Conservation (phyloP, 2,888 invertebrate genomes). For the Erpobdella octoculata region DNA sequence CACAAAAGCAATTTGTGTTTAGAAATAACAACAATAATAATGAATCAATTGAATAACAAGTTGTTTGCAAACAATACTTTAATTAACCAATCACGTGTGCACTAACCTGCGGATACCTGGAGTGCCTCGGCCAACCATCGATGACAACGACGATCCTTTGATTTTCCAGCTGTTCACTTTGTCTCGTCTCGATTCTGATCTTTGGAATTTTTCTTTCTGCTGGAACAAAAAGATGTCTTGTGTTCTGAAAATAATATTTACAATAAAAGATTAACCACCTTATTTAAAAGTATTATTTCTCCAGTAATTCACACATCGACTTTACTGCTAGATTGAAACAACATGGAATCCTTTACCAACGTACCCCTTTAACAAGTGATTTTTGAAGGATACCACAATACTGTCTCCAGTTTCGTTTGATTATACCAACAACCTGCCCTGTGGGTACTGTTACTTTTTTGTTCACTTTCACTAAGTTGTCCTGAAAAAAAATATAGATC, state of each 20-base stretch:
- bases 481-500: neutral
- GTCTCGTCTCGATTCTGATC: conserved; percentile 87
- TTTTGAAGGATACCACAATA: conserved; percentile 90
- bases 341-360: too few species aligned
- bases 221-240: conserved; percentile 80
- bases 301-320: too few species aligned
- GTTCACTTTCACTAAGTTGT: conserved; percentile 10
- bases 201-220: conserved; percentile 88
- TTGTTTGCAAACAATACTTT: neutral
- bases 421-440: conserved; percentile 81
- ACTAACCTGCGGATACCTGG: conserved; percentile 72
- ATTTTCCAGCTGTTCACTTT: conserved; percentile 66
- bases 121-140: conserved; percentile 89
- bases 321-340: too few species aligned
- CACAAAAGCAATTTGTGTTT: too few species aligned
- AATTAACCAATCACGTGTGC: neutral
- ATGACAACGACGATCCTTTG: conserved; percentile 89
- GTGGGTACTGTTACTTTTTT: conserved; percentile 55
- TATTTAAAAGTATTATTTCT: too few species aligned
- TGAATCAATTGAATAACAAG: neutral
- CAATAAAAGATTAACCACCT: neutral
- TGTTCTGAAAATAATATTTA: conserved; percentile 41
- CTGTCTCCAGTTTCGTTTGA: conserved; percentile 89
- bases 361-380: conserved; percentile 59
- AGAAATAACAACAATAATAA: neutral